Conservation (phyloP, 2,888 invertebrate genomes). For the Nycteola revayana region DNA sequence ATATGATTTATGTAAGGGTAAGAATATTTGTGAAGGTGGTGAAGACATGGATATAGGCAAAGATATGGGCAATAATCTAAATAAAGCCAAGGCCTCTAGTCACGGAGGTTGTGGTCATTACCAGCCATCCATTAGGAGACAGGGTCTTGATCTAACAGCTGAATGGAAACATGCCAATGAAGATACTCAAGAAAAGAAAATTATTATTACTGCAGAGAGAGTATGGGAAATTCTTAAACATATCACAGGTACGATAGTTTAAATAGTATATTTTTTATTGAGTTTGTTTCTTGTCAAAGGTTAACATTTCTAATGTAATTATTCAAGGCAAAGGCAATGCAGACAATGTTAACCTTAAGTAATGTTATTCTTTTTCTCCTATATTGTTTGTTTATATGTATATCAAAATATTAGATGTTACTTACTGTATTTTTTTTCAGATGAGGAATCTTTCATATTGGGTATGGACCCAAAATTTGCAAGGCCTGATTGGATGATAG, state of each 20-base stretch:
- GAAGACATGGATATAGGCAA: conserved; percentile 97
- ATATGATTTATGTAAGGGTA: conserved; percentile 98
- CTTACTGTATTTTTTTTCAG: conserved; percentile 56
- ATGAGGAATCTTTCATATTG: conserved; percentile 97
- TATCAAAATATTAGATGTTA: too few relatives aligned
- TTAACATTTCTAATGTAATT: too few relatives aligned
- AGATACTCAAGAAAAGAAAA: conserved; percentile 98
- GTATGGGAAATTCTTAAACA: conserved; percentile 98
- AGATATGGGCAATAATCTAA: too few relatives aligned
- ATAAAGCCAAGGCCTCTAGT: conserved; percentile 79
- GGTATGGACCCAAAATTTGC: conserved; percentile 99
- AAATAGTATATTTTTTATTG: too few relatives aligned
- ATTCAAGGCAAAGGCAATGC: too few relatives aligned
- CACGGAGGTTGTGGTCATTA: conserved; percentile 99
- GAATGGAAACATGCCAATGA: conserved; percentile 99
- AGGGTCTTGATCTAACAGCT: conserved; percentile 95
- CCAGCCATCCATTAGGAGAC: conserved; percentile 95
- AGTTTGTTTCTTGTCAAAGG: too few relatives aligned
- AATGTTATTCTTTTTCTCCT: too few relatives aligned
- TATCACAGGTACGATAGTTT: conserved; percentile 85
- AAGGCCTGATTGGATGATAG: conserved; percentile 99
- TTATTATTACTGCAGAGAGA: conserved; percentile 95
- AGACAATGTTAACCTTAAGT: too few relatives aligned
- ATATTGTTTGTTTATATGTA: too few relatives aligned
- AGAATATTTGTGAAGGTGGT: conserved; percentile 98